Percentiles rank a stretch among this genome's conserved stretches.
Evolutionary conservation across 2,888 invertebrate genomes (phyloP).

Genomic region (Zelleria hepariella): DNA sequence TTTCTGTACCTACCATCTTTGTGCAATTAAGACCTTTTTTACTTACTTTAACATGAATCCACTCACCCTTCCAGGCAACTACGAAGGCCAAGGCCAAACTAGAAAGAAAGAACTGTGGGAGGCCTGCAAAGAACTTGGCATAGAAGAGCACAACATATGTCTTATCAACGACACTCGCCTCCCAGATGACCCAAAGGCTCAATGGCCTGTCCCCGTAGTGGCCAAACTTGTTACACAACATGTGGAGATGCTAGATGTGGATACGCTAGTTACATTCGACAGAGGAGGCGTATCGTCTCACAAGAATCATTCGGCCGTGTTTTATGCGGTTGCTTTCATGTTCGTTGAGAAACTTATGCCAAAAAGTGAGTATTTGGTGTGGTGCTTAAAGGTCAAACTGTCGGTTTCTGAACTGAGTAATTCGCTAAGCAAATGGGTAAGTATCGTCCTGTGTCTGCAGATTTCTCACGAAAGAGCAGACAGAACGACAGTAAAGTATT

Average conservation of each 20-base stretch:
- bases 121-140: slow-evolving; percentile 85
- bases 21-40: too few species aligned
- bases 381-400: too few species aligned
- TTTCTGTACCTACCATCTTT: not conserved
- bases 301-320: slow-evolving; percentile 90
- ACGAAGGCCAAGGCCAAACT: slow-evolving; percentile 71
- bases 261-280: slow-evolving; percentile 94
- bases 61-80: slow-evolving; percentile 69
- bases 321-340: slow-evolving; percentile 84
- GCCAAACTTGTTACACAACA: slow-evolving; percentile 65
- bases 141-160: slow-evolving; percentile 82
- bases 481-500: too few species aligned
- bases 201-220: slow-evolving; percentile 76
- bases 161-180: slow-evolving; percentile 79
- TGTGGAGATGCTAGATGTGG: slow-evolving; percentile 81
- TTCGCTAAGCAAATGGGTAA: too few species aligned
- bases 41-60: too few species aligned
- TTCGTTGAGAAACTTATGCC: slow-evolving; percentile 83
- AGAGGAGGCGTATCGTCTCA: slow-evolving; percentile 93
- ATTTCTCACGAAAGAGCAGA: too few species aligned
- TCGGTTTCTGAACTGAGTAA: too few species aligned
- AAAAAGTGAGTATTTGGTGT: slow-evolving; percentile 70
- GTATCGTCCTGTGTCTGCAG: too few species aligned
- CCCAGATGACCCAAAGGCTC: slow-evolving; percentile 81
- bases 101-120: slow-evolving; percentile 86